Percentiles rank a stretch among this genome's conserved stretches.
Evolutionary conservation across 2,797 vertebrate genomes (phyloP).

Genomic region (Smutsia gigantea): DNA sequence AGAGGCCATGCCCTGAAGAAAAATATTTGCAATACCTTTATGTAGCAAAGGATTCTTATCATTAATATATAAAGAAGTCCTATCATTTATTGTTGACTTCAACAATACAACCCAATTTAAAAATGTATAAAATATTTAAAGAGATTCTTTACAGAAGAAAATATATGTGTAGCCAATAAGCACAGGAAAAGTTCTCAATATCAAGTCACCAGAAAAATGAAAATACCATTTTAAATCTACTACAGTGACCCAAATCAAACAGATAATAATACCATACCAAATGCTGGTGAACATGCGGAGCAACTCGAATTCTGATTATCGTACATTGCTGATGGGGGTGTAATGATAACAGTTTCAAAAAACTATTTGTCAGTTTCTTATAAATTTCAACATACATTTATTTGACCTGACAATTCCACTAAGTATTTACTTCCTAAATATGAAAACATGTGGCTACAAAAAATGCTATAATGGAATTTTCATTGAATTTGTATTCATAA

Average conservation of each 20-base stretch:
- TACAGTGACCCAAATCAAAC: background rate
- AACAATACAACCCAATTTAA: background rate
- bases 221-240: background rate
- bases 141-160: background rate
- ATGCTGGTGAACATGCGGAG: background rate
- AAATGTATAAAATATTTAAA: background rate
- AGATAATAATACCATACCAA: background rate
- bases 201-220: background rate
- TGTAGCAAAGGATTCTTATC: background rate
- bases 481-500: background rate
- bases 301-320: background rate
- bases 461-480: background rate
- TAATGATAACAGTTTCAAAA: background rate
- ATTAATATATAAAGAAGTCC: background rate
- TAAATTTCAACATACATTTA: background rate
- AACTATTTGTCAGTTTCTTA: background rate
- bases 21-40: background rate
- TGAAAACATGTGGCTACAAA: background rate
- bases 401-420: background rate
- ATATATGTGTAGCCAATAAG: background rate
- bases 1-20: background rate
- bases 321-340: background rate
- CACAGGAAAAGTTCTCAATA: background rate
- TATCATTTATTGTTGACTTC: background rate
- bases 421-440: background rate